Evolutionary conservation across 2,888 invertebrate genomes (phyloP), one percentile per base, ranked within the genome.

Genomic region (Allygus modestus): DNA sequence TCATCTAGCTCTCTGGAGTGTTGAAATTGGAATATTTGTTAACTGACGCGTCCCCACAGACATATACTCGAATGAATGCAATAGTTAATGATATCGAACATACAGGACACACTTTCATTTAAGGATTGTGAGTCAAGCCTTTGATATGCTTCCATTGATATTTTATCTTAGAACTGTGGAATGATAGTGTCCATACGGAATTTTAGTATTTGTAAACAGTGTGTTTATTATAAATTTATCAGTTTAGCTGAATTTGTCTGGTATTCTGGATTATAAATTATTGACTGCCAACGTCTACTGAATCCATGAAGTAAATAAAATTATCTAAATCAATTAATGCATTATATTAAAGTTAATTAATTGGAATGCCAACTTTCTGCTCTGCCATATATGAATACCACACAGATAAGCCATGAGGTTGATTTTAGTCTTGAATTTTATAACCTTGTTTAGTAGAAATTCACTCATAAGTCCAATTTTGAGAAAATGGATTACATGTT

Each of bases 71-170:
- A 51, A 51, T 58, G 20, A 26, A 58, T 23, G 20, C 58, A 23
- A 58, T 58, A 58, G 58, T 28, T 20, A 12, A 65, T 15, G 31
- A 15, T 65, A 31, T 65, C 9, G 15, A 17, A 23, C 31, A 73
- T 23, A 73, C 73, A 46, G 31, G 28, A 26, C 43, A 77, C 77
- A 77, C 77, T 51, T 65, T 77, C 77, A 46, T 77, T 43, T 77
- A 46, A 46, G 26, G 77, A 41, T 26, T 77, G 77, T 43, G 41
- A 77, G 77, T 77, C 77, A 46, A 77, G 77, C 77, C 77, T 77
- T 77, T 77, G 43, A 77, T 77, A 77, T 77, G 77, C 77, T 77
- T 77, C 77, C 77, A 77, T 43, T 77, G 77, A 51, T 77, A 77
- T 51, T 51, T 77, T 77, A 51, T 77, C 51, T 28, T 77, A 46